Base-by-base conservation (phyloP, 2,113 vertebrate species). In the Vombatus ursinus region DNA sequence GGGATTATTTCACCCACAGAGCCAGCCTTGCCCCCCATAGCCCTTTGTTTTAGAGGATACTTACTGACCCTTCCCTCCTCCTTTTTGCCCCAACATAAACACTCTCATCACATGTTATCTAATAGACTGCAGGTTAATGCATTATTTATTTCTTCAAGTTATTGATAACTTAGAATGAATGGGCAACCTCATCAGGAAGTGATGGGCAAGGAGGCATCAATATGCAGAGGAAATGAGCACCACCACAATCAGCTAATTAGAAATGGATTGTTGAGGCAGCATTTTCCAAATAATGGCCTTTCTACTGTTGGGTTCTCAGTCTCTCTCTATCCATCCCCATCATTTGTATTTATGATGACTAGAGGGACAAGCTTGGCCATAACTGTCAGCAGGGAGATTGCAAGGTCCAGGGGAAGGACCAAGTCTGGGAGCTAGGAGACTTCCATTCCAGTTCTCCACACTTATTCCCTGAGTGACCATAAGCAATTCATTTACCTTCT, bases 131-230 rank as follows among this genome's bases (percentile, higher is more conserved):
- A 93, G 96, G 90, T 93, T 94, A 47, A 90, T 95, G 97, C 93
- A 92, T 96, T 94, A 95, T 97, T 95, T 96, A 97, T 97, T 95
- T 52, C 91, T 51, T 91, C 7, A 94, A 95, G 97, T 94, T 91
- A 98, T 25, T 95, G 96, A 97, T 97, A 95, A 92, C 14, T 98
- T 94, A 89, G 93, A 93, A 96, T 92, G 94, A 93, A 92, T 90
- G 25, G 90, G 91, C 52, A 93, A 51, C 94, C 54, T 89, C 93
- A 94, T 90, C 53, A 44, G 93, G 93, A 96, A 96, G 95, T 89
- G 94, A 94, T 90, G 93, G 54, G 52, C 90, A 93, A 51, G 2
- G 92, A 93, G 89, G 53, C 96, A 96, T 97, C 90, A 10, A 94
- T 97, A 94, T 91, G 52, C 90, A 54, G 52, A 90, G 93, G 94